These are phyloP conservation scores for Drosophila ogumai DNA, from an alignment of 1,140 invertebrate species.

Conservation along the genomic window DNA sequence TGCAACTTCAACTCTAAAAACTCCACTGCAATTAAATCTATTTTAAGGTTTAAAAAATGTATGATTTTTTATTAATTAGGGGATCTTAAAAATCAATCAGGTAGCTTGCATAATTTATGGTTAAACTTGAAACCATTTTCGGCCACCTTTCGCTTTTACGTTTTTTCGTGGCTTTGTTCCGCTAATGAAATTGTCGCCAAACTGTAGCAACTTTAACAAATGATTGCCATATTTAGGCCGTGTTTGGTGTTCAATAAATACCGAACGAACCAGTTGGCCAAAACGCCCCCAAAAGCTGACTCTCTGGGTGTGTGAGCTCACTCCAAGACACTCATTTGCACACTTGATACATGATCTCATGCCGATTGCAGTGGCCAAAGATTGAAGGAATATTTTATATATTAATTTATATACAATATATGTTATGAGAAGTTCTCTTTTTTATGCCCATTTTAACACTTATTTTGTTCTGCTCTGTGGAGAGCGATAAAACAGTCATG, in stretches of 20 bases:
- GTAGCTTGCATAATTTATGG: conserved; percentile 65
- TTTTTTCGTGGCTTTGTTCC: conserved; percentile 24
- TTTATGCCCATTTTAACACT: conserved; percentile 27
- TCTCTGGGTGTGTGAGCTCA: conserved; percentile 23
- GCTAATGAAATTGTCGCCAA: conserved; percentile 78
- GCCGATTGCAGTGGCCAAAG: conserved; percentile 26
- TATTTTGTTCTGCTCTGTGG: conserved; percentile 38
- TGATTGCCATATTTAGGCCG: conserved; percentile 66
- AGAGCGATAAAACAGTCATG: conserved; percentile 16
- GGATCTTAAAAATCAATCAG: conserved; percentile 73
- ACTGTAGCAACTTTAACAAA: conserved; percentile 43
- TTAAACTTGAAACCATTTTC: conserved; percentile 33
- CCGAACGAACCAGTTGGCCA: conserved; percentile 42
- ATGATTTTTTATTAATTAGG: conserved; percentile 69
- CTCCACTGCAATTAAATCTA: conserved; percentile 57
- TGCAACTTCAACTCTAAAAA: conserved; percentile 37
- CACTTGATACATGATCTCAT: conserved; percentile 44
- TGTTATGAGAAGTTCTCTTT: conserved; percentile 22
- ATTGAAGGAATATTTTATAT: conserved; percentile 33
- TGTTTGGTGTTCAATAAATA: conserved; percentile 58
- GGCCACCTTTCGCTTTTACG: conserved; percentile 68
- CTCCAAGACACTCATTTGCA: conserved; percentile 11
- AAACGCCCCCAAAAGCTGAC: conserved; percentile 25
- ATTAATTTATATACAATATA: conserved; percentile 11
- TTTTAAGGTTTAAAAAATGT: conserved; percentile 34